phyloP scores from a whole-genome alignment of 2,797 vertebrate genomes.

The Gila robusta region DNA sequence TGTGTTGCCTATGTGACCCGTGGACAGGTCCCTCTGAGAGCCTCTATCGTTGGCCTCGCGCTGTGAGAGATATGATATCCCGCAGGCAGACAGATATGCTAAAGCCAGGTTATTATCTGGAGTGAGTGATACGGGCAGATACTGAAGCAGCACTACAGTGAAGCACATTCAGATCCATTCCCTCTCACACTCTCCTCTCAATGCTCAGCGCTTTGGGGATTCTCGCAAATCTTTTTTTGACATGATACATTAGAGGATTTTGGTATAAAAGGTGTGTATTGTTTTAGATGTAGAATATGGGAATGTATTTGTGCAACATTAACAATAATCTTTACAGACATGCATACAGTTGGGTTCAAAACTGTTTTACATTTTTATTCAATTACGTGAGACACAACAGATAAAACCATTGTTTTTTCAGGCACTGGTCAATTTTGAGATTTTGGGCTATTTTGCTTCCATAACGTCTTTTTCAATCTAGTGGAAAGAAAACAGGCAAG shows the following conservation, averaged over 20 bases:
- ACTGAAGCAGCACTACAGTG: slow-evolving; percentile 20
- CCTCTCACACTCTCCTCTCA: neutral
- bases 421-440: neutral
- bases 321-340: neutral
- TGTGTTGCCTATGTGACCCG: neutral
- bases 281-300: neutral
- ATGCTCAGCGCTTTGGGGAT: neutral
- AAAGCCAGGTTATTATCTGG: slow-evolving; percentile 38
- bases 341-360: neutral
- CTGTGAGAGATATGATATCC: neutral
- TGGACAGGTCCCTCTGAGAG: neutral
- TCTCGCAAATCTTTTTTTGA: neutral
- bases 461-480: neutral
- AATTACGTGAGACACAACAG: neutral
- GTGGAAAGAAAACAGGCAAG: neutral
- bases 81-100: neutral
- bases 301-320: neutral
- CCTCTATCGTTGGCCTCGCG: neutral
- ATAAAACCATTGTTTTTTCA: neutral
- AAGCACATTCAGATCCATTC: slow-evolving; percentile 6
- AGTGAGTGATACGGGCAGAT: slow-evolving; percentile 24
- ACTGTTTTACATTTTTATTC: neutral
- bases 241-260: neutral
- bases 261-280: neutral
- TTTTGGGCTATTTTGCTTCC: neutral